These are phyloP conservation scores for Silurus glanis DNA, from an alignment of 2,113 vertebrate species.

Conservation along the genomic window DNA sequence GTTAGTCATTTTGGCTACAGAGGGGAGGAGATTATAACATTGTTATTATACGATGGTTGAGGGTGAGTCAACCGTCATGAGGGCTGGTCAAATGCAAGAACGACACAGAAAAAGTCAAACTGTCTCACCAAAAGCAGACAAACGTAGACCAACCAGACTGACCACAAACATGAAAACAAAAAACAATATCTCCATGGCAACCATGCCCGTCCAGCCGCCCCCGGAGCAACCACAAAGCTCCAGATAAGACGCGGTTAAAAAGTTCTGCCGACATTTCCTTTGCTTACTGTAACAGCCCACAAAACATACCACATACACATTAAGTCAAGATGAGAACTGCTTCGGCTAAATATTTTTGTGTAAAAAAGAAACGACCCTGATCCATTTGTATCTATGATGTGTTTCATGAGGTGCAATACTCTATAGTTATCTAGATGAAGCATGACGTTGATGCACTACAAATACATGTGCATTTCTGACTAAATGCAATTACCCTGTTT, in stretches of 20 bases:
- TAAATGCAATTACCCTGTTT: slow-evolving; percentile 12
- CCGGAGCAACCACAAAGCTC: slow-evolving; percentile 9
- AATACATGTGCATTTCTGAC: slow-evolving; percentile 7
- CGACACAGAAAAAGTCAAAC: slow-evolving; percentile 41
- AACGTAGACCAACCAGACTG: background rate
- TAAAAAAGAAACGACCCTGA: background rate
- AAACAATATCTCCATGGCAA: slow-evolving; percentile 40
- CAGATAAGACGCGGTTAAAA: slow-evolving; percentile 3
- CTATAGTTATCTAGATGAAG: slow-evolving; percentile 9
- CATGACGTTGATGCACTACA: background rate
- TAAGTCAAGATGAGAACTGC: slow-evolving; percentile 22
- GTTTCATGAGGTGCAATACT: background rate
- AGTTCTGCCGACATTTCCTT: slow-evolving; percentile 29
- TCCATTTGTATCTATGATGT: background rate
- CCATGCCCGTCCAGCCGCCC: slow-evolving; percentile 2
- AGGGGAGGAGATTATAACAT: background rate
- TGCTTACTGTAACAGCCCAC: slow-evolving; percentile 15
- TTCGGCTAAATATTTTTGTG: slow-evolving; percentile 13
- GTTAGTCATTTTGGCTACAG: slow-evolving; percentile 17
- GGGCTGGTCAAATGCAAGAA: slow-evolving; percentile 43
- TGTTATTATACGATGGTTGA: background rate
- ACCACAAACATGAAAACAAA: slow-evolving; percentile 15
- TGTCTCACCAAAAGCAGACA: slow-evolving; percentile 51
- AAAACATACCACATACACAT: slow-evolving; percentile 20
- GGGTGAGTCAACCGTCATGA: slow-evolving; percentile 17